These are phyloP conservation scores for Chymomyza fuscimana DNA, from an alignment of 2,888 invertebrate species.

Conservation along the genomic window DNA sequence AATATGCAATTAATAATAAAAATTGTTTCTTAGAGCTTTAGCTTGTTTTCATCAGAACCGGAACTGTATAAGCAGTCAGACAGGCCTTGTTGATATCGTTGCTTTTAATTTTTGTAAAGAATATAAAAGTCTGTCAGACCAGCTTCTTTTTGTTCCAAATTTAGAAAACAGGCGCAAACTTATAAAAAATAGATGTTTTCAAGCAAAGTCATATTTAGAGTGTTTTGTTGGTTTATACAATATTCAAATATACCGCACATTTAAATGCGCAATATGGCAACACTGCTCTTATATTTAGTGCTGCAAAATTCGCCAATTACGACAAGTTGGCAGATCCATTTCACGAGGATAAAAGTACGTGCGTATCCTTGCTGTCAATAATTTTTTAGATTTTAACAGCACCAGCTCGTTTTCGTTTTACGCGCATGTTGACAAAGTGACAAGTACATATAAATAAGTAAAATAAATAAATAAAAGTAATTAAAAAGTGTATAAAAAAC, in stretches of 20 bases:
- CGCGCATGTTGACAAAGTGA: not conserved
- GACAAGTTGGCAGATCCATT: not conserved
- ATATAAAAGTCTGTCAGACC: no score
- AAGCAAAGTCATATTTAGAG: no score
- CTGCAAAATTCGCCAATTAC: not conserved
- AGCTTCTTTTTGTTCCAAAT: no score
- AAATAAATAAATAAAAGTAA: not conserved
- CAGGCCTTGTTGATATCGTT: no score
- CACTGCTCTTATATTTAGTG: not conserved
- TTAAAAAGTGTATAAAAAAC: not conserved
- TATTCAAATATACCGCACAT: not conserved
- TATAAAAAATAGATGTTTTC: no score
- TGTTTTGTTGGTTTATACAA: not conserved
- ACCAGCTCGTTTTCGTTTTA: not conserved
- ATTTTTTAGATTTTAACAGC: slow-evolving; percentile 1
- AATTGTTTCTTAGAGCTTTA: no score
- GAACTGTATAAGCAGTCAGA: no score
- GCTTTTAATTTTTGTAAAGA: no score
- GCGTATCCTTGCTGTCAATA: slow-evolving; percentile 2
- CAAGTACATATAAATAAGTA: not conserved
- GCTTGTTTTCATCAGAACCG: no score
- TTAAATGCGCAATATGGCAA: not conserved
- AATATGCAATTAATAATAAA: no score
- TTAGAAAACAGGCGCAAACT: no score
- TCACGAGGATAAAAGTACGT: not conserved